A percentile compares a stretch with the other conserved stretches of the same genome.
phyloP scores from a whole-genome alignment of 1,140 invertebrate genomes.

The Lanistes nyassanus region DNA sequence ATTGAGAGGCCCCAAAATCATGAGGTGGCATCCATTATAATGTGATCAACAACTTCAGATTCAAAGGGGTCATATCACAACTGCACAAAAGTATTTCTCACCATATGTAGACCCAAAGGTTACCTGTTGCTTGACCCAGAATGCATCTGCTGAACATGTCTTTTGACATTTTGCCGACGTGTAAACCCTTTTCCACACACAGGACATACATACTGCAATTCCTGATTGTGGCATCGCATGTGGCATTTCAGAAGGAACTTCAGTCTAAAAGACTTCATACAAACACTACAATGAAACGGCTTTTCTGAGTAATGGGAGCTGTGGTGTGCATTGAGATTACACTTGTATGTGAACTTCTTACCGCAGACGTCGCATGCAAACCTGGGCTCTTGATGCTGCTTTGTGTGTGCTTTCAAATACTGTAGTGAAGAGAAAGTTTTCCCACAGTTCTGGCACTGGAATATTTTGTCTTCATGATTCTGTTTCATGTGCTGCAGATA shows the following conservation, averaged over 20 bases:
- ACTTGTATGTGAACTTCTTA: constrained; percentile 19
- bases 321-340: constrained; percentile 4
- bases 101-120: too few species aligned
- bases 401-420: constrained; percentile 4
- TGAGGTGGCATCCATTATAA: too few species aligned
- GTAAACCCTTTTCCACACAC: constrained; percentile 16
- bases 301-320: constrained; percentile 8
- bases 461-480: constrained; percentile 2
- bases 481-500: neutral
- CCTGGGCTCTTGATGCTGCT: constrained; percentile 12
- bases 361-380: constrained; percentile 13
- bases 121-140: neutral
- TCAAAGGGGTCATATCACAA: too few species aligned
- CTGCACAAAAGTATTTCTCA: too few species aligned
- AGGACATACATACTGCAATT: neutral
- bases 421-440: too few species aligned
- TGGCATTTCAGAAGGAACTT: constrained; percentile 15
- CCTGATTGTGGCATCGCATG: constrained; percentile 15
- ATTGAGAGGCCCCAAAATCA: too few species aligned
- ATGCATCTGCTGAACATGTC: constrained; percentile 14
- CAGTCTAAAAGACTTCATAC: constrained; percentile 9
- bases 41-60: too few species aligned
- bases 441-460: constrained; percentile 1
- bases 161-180: constrained; percentile 10
- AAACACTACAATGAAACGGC: constrained; percentile 1